These are phyloP conservation scores for Lochmaea capreae DNA, from an alignment of 2,888 invertebrate species.

Conservation along the genomic window DNA sequence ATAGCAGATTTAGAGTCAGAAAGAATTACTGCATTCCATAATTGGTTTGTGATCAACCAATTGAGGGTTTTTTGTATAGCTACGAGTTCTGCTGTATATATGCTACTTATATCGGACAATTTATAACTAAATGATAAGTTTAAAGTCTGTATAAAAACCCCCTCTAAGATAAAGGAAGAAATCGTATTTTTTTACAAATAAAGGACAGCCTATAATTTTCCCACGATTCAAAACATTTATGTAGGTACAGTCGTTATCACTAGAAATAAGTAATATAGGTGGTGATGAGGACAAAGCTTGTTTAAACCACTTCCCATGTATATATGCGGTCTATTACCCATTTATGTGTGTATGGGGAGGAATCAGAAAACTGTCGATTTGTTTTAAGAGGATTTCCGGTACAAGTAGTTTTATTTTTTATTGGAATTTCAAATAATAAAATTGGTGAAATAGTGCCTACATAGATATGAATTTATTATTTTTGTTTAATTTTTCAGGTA, in stretches of 20 bases:
- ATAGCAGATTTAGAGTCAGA: too few species aligned
- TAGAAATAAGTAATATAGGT: not conserved
- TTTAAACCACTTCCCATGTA: constrained; percentile 17
- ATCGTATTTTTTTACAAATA: too few species aligned
- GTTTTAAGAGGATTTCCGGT: constrained; percentile 26
- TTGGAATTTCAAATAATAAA: constrained; percentile 13
- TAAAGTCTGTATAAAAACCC: too few species aligned
- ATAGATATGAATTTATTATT: not conserved
- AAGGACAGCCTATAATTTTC: too few species aligned
- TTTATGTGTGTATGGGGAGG: not conserved
- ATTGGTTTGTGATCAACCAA: too few species aligned
- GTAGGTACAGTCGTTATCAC: not conserved
- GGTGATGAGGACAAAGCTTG: not conserved
- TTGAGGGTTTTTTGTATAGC: too few species aligned
- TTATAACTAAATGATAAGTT: too few species aligned
- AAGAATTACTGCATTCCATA: too few species aligned
- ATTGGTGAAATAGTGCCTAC: not conserved
- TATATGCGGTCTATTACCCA: constrained; percentile 13
- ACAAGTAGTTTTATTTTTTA: constrained; percentile 12
- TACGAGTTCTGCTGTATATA: too few species aligned
- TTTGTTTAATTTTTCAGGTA: not conserved
- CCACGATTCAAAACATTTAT: too few species aligned
- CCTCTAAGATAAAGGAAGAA: too few species aligned
- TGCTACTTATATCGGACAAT: too few species aligned
- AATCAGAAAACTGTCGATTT: constrained; percentile 19